Evolutionary conservation across 2,888 invertebrate species (phyloP).

Genomic region (Bedellia somnulentella): DNA sequence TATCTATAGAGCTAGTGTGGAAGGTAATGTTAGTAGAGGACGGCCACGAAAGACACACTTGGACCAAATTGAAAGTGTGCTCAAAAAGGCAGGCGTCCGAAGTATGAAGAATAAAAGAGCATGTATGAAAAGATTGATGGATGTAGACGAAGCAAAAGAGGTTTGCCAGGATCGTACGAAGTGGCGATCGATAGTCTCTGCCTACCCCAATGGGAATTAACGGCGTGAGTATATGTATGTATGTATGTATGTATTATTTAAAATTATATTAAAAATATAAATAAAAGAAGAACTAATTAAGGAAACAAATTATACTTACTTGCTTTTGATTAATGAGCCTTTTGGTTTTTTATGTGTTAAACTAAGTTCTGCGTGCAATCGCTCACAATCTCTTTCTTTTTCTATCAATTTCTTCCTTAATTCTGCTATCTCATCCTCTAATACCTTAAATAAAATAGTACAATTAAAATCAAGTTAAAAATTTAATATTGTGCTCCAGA

Average conservation of each 20-base stretch:
- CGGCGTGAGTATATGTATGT: background rate
- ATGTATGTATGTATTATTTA: background rate
- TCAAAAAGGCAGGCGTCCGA: too few species aligned
- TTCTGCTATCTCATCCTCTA: conserved; percentile 74
- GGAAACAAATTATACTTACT: conserved; percentile 37
- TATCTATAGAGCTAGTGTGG: too few species aligned
- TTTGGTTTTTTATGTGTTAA: conserved; percentile 65
- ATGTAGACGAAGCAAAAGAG: too few species aligned
- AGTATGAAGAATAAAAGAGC: too few species aligned
- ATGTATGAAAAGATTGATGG: too few species aligned
- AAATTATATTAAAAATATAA: background rate
- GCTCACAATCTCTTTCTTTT: conserved; percentile 80
- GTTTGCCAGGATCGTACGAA: too few species aligned
- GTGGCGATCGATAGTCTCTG: too few species aligned
- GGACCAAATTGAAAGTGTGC: too few species aligned
- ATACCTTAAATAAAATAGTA: conserved; percentile 34
- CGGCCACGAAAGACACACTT: too few species aligned
- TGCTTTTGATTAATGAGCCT: conserved; percentile 64
- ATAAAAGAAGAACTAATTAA: background rate
- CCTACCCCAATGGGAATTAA: too few species aligned
- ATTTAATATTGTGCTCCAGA: background rate
- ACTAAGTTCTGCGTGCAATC: conserved; percentile 71
- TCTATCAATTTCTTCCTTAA: conserved; percentile 76
- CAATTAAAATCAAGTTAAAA: background rate
- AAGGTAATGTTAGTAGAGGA: too few species aligned